phyloP scores from a whole-genome alignment of 2,113 vertebrate genomes.

The Blennius ocellaris region DNA sequence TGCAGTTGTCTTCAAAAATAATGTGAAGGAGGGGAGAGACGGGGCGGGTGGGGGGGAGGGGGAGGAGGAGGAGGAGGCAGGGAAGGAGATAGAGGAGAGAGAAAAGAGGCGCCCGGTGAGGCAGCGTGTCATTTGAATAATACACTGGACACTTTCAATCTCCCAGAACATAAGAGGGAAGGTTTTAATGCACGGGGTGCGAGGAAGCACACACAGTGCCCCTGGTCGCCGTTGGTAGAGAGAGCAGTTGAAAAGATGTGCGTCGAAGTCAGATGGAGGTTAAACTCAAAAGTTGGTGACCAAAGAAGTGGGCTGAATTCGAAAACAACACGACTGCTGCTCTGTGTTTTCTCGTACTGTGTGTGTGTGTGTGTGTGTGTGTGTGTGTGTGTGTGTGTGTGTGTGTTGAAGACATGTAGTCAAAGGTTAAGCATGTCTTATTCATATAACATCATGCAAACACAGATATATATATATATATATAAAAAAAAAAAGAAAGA shows the following conservation, averaged over 20 bases:
- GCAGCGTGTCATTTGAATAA: conserved; percentile 81
- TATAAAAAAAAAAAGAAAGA: too few relatives aligned
- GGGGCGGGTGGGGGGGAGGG: conserved; percentile 11
- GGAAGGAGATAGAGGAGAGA: conserved; percentile 46
- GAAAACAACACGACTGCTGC: conserved; percentile 32
- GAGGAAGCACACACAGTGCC: conserved; percentile 63
- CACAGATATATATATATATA: too few relatives aligned
- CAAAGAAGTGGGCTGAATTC: conserved; percentile 64
- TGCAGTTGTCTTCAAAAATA: conserved; percentile 83
- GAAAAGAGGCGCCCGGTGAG: conserved; percentile 75
- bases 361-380: conserved; percentile 5
- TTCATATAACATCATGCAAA: conserved; percentile 6
- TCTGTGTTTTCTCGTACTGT: conserved; percentile 7
- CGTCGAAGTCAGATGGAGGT: conserved; percentile 74
- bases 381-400: conserved; percentile 8
- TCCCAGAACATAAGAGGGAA: conserved; percentile 71
- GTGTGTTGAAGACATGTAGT: conserved; percentile 1
- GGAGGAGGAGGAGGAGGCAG: too few relatives aligned
- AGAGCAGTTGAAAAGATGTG: conserved; percentile 58
- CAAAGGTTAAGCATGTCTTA: neutral
- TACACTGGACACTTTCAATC: conserved; percentile 80
- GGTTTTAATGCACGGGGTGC: conserved; percentile 72
- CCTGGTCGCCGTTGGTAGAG: conserved; percentile 54
- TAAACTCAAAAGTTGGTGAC: conserved; percentile 75
- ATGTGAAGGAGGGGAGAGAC: conserved; percentile 44